phyloP scores from a whole-genome alignment of 2,888 invertebrate species.

The Orgyia antiqua region DNA sequence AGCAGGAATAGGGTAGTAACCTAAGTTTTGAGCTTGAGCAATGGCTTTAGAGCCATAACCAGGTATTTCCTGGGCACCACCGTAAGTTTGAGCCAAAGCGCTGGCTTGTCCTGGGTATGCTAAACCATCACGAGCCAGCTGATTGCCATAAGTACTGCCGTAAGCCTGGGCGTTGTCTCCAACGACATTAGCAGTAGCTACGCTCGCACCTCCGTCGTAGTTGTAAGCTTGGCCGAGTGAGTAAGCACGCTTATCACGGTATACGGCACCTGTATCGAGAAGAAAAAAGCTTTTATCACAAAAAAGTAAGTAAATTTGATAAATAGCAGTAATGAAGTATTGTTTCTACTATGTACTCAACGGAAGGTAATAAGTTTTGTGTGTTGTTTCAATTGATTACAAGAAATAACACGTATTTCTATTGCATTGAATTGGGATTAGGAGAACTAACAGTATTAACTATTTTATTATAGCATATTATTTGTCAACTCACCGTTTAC shows the following conservation, averaged over 20 bases:
- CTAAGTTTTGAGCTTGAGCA: constrained; percentile 26
- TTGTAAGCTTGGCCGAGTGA: constrained; percentile 47
- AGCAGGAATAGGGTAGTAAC: constrained; percentile 48
- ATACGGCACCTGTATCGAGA: constrained; percentile 48
- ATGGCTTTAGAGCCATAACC: constrained; percentile 25
- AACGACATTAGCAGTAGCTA: constrained; percentile 43
- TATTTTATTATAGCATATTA: too few relatives aligned
- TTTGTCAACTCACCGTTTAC: too few relatives aligned
- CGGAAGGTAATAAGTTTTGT: too few relatives aligned
- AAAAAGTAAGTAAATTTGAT: too few relatives aligned
- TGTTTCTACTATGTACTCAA: too few relatives aligned
- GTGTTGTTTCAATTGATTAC: too few relatives aligned
- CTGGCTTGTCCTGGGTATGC: constrained; percentile 28
- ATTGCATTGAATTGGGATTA: too few relatives aligned
- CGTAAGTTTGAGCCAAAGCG: constrained; percentile 25
- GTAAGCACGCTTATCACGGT: constrained; percentile 57
- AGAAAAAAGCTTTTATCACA: too few relatives aligned
- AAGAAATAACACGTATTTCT: too few relatives aligned
- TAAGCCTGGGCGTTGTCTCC: constrained; percentile 31
- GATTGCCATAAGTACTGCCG: constrained; percentile 18
- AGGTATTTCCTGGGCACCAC: constrained; percentile 13
- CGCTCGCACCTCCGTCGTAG: constrained; percentile 37
- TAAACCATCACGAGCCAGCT: constrained; percentile 28
- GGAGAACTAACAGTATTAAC: too few relatives aligned
- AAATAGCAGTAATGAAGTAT: too few relatives aligned